Evolutionary conservation across 2,113 vertebrate species (phyloP).

Genomic region (Bufo gargarizans): DNA sequence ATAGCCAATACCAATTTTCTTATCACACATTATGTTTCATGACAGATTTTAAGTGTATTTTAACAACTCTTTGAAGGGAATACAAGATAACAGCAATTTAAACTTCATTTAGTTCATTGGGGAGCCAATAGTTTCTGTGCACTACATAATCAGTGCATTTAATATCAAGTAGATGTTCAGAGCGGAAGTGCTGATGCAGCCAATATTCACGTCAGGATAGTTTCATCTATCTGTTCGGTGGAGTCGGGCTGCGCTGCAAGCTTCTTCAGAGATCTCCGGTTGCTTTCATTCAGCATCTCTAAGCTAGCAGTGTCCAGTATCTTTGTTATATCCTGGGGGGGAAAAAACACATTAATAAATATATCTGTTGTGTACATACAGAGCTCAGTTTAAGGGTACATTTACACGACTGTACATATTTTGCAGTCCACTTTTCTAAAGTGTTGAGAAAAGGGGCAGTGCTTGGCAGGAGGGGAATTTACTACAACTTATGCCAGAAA

Average conservation of each 20-base stretch:
- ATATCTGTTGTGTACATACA: background rate
- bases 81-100: background rate
- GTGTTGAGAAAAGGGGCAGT: too few species aligned
- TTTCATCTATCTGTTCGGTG: slow-evolving; percentile 93
- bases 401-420: too few species aligned
- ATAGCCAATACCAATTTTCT: background rate
- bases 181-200: slow-evolving; percentile 63
- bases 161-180: slow-evolving; percentile 70
- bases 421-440: too few species aligned
- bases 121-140: slow-evolving; percentile 63
- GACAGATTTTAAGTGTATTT: slow-evolving; percentile 60
- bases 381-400: background rate
- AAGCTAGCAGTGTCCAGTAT: slow-evolving; percentile 92
- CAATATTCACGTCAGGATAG: slow-evolving; percentile 88
- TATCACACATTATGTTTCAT: background rate
- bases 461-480: too few species aligned
- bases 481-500: too few species aligned
- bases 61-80: background rate
- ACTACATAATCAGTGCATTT: slow-evolving; percentile 74
- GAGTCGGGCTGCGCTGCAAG: slow-evolving; percentile 87
- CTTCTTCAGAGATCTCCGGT: slow-evolving; percentile 92
- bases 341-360: background rate
- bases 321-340: slow-evolving; percentile 79
- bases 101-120: slow-evolving; percentile 20
- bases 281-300: slow-evolving; percentile 88